Percentiles rank a stretch among this genome's conserved stretches.
These are phyloP conservation scores for Hylyphantes graminicola DNA, from an alignment of 1,140 invertebrate genomes.

Conservation along the genomic window DNA sequence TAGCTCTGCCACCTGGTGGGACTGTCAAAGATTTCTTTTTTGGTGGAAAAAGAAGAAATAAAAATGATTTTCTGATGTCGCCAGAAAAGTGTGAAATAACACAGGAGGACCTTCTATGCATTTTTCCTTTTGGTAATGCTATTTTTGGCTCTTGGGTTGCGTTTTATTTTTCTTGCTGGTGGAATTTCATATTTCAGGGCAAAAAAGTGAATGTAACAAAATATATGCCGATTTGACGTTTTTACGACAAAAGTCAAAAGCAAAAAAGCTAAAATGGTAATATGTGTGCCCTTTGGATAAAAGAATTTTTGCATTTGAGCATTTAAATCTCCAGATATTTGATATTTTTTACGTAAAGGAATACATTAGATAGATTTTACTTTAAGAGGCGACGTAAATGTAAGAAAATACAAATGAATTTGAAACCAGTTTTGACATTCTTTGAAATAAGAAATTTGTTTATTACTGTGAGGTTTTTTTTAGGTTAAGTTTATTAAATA, in stretches of 20 bases:
- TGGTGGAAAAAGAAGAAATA: neutral
- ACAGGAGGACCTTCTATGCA: constrained; percentile 3
- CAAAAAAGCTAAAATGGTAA: neutral
- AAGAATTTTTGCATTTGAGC: neutral
- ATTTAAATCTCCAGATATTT: constrained; percentile 5
- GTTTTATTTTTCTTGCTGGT: neutral
- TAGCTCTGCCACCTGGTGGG: neutral
- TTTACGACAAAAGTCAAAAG: neutral
- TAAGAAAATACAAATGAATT: too few species aligned
- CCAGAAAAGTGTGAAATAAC: constrained; percentile 42
- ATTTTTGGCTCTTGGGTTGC: constrained; percentile 20
- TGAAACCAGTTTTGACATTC: too few species aligned
- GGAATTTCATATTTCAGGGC: constrained; percentile 1
- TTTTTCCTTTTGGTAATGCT: neutral
- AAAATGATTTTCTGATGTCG: constrained; percentile 33
- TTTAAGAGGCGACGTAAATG: too few species aligned
- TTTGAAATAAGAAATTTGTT: too few species aligned
- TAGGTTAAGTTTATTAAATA: too few species aligned
- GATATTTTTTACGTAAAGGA: neutral
- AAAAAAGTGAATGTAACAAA: constrained; percentile 30
- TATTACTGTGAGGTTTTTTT: too few species aligned
- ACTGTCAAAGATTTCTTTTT: neutral
- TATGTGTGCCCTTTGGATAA: constrained; percentile 18
- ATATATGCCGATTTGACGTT: constrained; percentile 31
- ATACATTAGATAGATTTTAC: too few species aligned